Evolutionary conservation across 1,140 invertebrate species (phyloP).

Genomic region (Asobara japonica): DNA sequence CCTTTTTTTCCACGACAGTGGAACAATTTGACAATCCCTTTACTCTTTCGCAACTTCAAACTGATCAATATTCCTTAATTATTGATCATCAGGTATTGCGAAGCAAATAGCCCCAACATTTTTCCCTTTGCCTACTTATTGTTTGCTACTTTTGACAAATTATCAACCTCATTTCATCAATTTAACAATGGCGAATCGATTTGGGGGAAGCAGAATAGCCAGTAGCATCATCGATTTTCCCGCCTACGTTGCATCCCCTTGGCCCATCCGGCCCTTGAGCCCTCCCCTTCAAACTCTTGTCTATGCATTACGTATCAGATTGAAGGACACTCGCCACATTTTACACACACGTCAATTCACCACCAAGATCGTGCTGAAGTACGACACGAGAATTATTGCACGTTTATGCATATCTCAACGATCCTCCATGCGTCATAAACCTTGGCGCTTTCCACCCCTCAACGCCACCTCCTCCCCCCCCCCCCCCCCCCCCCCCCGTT

Average conservation of each 20-base stretch:
- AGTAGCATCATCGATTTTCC: conserved; percentile 32
- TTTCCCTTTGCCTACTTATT: too few species aligned
- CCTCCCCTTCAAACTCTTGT: conserved; percentile 20
- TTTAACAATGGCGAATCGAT: not conserved
- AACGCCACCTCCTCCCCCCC: too few species aligned
- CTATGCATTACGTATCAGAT: conserved; percentile 14
- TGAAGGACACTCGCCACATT: conserved; percentile 8
- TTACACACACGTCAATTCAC: conserved; percentile 17
- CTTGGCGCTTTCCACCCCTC: too few species aligned
- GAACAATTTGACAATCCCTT: too few species aligned
- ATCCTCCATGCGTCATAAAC: conserved; percentile 30
- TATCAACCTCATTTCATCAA: not conserved
- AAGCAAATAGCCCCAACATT: too few species aligned
- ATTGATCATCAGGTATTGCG: too few species aligned
- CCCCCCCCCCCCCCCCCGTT: not conserved
- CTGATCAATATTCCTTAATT: too few species aligned
- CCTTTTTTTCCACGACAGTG: not conserved
- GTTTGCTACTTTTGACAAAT: too few species aligned
- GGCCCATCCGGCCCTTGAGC: not conserved
- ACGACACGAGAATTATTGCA: conserved; percentile 53
- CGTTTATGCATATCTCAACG: conserved; percentile 55
- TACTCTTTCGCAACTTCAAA: too few species aligned
- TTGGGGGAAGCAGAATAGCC: not conserved
- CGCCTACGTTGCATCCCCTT: conserved; percentile 19
- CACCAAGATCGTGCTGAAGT: conserved; percentile 49